Evolutionary conservation across 2,888 invertebrate species (phyloP), one percentile per base, ranked within the genome.

Genomic region (Thecocarcelia acutangulata): DNA sequence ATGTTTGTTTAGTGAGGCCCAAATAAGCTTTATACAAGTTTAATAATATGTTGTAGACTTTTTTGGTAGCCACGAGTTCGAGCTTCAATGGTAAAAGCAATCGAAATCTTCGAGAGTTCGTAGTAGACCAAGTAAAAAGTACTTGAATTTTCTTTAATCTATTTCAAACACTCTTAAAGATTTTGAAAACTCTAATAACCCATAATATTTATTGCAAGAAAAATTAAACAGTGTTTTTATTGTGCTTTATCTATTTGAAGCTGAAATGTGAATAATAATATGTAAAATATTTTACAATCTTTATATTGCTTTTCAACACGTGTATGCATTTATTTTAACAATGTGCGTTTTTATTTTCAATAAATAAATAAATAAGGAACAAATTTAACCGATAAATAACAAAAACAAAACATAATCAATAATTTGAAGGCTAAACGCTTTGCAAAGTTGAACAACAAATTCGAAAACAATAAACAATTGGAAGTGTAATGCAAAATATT

Each of bases 331-430:
- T 58, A 15, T 63, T 44, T 50, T 61, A 82, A 82, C 69, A 52
- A 74, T 78, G 78, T 82, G 78, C 82, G 78, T 54, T 70, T 63
- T 63, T 5, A 24, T 33, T 44, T 28, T 24, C 42, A 28, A n/a
- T 24, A 12, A 21, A 21, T 63, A 50, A 75, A 75, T 63, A 50
- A 75, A 56, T 54, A 81, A 68, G 52, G 61, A 81, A 81, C 70
- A 66, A 61, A 54, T 61, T 59, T 37, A 69, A 74, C 54, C 17
- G 15, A 56, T 74, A 66, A 63, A 24, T 17, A 75, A 46, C 12
- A 44, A 56, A 33, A 59, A 58, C 21, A 54, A n/a, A 64, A 48
- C 4, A 12, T n/a, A 42, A 48, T 24, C 8, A 73, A 46, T n/a
- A 64, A 21, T 21, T 56, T 15, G 3, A 19, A 13, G n/a, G 15